Base-by-base conservation (phyloP, 2,888 invertebrate genomes). In the Cremastinae sp. region DNA sequence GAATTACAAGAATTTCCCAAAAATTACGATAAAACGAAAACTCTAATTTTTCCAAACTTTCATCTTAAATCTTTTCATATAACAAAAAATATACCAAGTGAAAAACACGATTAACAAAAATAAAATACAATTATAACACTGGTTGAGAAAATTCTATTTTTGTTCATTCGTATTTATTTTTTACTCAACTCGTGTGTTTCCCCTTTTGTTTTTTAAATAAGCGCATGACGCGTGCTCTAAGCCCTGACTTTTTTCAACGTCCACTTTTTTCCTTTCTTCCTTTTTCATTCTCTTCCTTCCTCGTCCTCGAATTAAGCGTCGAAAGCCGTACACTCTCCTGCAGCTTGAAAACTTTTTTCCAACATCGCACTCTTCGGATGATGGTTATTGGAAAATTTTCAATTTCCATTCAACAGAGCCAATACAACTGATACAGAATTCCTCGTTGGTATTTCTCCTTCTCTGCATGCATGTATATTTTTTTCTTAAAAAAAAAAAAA, bases 181-280 rank as follows among this genome's bases (percentile, higher is more conserved):
- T n/a, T n/a, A n/a, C n/a, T n/a, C 45, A 43, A 14, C 18, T 12
- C 59, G 55, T 65, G 56, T 62, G 49, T 37, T 61, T 75, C 43
- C 51, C 56, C 5, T 16, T 64, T 53, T 39, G 35, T 59, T 61
- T 51, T 43, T 7, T n/a, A 61, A 20, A 37, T 2, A 59, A 8
- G 10, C 39, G 18, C 18, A 2, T 28, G 41, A 39, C 39, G 55
- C 55, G 66, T 20, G 41, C 41, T 55, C 35, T 37, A 12, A 14
- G 35, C 4, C 0, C 14, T 1, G 12, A 14, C 20, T 18, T 16
- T 18, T 20, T 18, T 58, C 43, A 41, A 43, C 18, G 1, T 64
- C 35, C 41, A 53, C 35, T 66, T 10, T 65, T 28, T 20, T 35
- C 45, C 39, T 16, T 18, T 41, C 43, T 43, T 37, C 12, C 41